Base-by-base conservation (phyloP, 1,140 invertebrate genomes). In the Habropoda laboriosa region DNA sequence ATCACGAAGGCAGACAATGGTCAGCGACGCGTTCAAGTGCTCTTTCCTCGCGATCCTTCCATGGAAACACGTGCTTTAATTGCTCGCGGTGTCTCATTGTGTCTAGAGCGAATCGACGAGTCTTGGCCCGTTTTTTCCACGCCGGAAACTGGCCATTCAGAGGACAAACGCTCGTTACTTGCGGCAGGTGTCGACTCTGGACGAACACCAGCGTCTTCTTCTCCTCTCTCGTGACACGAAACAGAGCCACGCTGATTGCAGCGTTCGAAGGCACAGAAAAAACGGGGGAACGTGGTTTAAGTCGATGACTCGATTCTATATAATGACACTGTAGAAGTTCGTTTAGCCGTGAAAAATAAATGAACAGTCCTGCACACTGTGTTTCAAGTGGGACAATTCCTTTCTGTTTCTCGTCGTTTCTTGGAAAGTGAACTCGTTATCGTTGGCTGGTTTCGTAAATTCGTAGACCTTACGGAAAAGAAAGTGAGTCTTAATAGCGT, bases 141-240 rank as follows among this genome's bases (percentile, higher is more conserved):
- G 45, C 40, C 40, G 81, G 73, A 74, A 79, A 66, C 76, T 18
- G 55, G 42, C 27, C 77, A 57, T 76, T 72, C 78, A 58, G 38
- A 32, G 18, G 38, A 79, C 64, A 71, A 73, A 73, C 38, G 71
- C 71, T 84, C 77, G 68, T 73, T 77, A 73, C 47, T 83, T 57
- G 71, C 49, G 21, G 53, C 61, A 49, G 42, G 77, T 66, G 83
- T 67, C 67, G 27, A 35, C 13, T 3, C 30, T 24, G 64, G 30
- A 1, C 30, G 45, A 53, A 35, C 47, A 75, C 57, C 42, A 74
- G 47, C 38, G 13, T 71, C 68, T 72, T 66, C 76, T 63, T 42
- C 18, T 45, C 1, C 27, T 21, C 32, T 49, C 32, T 67, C 32
- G 51, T 74, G 63, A 79, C n/a, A 63, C 42, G 67, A 79, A 83